Base-by-base conservation (phyloP, 2,797 vertebrate species). In the Caiman crocodilus region DNA sequence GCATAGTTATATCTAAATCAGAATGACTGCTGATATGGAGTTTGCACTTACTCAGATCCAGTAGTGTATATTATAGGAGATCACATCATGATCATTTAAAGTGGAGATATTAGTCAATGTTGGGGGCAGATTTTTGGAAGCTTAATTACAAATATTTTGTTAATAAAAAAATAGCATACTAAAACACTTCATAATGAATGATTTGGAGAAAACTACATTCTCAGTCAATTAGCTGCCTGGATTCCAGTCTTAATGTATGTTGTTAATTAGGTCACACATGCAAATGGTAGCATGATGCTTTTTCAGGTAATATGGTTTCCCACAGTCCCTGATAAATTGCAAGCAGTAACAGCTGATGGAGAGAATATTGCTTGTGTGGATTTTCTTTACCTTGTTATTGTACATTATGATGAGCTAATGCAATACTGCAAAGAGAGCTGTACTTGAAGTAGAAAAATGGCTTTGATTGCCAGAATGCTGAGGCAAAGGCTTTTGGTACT, bases 331-430 rank as follows among this genome's bases (percentile, higher is more conserved):
- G 20, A 55, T 61, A 75, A 63, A 35, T 1, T 76, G 18, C 58
- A 57, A 4, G 28, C 3, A 3, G 55, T 76, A 80, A 26, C 56
- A 84, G 69, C 80, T 82, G 64, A 0, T 67, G 71, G 83, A 42
- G 75, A 88, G 32, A 67, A 26, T 3, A 0, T 2, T 50, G 32
- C 20, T 61, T 7, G 11, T 26, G 55, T 58, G 78, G 59, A 5
- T 64, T 73, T 26, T 87, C 69, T 69, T 79, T n/a, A 10, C 77
- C 85, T 76, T 55, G 71, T 64, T 75, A 16, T 71, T 20, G 42
- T 64, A 0, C 35, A 0, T 59, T 12, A 12, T 1, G 25, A 3
- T 1, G 60, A 57, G 35, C 32, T 11, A 67, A 12, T 6, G 0
- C 50, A 2, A 84, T 61, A 1, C 59, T 20, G 64, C 84, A 30